Evolutionary conservation across 2,113 vertebrate genomes (phyloP), one percentile per base, ranked within the genome.

Genomic region (Hirundichthys speculiger): DNA sequence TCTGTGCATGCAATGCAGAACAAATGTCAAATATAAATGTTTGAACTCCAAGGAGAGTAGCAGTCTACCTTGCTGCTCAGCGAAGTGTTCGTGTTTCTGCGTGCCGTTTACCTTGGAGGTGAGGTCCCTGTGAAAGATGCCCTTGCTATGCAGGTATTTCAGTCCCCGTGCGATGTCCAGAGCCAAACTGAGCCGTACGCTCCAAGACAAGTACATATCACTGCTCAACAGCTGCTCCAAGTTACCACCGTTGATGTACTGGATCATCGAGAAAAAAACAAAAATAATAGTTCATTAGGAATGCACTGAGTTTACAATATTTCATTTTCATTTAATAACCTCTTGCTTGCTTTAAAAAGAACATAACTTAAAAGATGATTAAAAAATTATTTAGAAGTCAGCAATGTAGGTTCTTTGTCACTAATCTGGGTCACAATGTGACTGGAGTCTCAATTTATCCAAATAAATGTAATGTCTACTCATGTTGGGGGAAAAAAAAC

Each of bases 171-270:
- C 94, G 0, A 99, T 94, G 88, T 98, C 96, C 88, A 97, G 90
- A 30, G 96, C 95, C 83, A 99, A 92, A 76, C 73, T 84, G 70
- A 95, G 88, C 48, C 96, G 91, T 15, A 90, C 76, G 1, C 90
- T 68, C 97, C 97, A 99, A 15, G 96, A 93, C 8, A 99, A 92
- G 27, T 93, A 91, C 13, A 92, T 84, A 0, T 94, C 88, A 71
- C 96, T 95, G 92, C 94, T 93, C 90, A 99, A 90, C 78, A 99
- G 92, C 93, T 99, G 97, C 93, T 99, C 97, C 90, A 99, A 72
- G 88, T 98, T 98, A 0, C 97, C 97, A 1, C 96, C 96, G 0
- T 99, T 99, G 80, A 99, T 98, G 88, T 95, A 99, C 97, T 99
- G 76, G 13, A 61, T 30, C 19, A 24, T 9, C 8, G 22, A 7